phyloP scores from a whole-genome alignment of 2,797 vertebrate species.

The Enteromius radiatus region DNA sequence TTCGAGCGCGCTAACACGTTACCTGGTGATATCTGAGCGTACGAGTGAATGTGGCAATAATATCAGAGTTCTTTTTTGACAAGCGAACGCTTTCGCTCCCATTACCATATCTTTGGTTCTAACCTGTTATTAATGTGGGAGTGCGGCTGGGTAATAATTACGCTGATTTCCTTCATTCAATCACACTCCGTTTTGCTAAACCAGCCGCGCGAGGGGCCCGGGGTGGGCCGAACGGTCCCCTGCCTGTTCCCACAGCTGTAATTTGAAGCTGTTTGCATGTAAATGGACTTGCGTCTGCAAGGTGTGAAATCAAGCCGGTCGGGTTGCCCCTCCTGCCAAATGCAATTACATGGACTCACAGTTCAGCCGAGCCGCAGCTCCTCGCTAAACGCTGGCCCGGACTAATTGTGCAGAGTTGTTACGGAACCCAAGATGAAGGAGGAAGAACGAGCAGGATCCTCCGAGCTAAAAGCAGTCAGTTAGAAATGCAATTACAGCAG shows the following conservation, averaged over 20 bases:
- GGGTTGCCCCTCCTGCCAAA: slow-evolving; percentile 35
- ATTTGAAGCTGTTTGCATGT: slow-evolving; percentile 50
- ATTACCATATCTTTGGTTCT: neutral
- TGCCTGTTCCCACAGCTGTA: slow-evolving; percentile 23
- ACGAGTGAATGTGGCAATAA: neutral
- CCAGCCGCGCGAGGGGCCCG: neutral
- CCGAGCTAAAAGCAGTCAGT: slow-evolving; percentile 45
- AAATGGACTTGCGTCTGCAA: slow-evolving; percentile 34
- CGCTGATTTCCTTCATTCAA: slow-evolving; percentile 17
- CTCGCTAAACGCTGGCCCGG: slow-evolving; percentile 10
- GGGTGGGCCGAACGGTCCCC: neutral
- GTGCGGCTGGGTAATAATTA: slow-evolving; percentile 30
- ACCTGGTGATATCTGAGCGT: neutral
- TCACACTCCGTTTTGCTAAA: slow-evolving; percentile 16
- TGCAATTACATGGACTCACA: slow-evolving; percentile 42
- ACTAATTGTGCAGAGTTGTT: slow-evolving; percentile 43
- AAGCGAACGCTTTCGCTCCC: neutral
- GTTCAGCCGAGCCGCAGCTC: slow-evolving; percentile 21
- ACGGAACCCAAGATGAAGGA: slow-evolving; percentile 37
- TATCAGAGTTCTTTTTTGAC: slow-evolving; percentile 4
- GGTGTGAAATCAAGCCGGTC: slow-evolving; percentile 42
- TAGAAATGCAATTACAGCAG: slow-evolving; percentile 53
- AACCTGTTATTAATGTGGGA: slow-evolving; percentile 18
- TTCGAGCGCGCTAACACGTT: neutral
- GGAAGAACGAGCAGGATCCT: slow-evolving; percentile 33